Percentiles rank a stretch among this genome's conserved stretches.
Conservation (phyloP, 1,140 invertebrate species). For the Venturia canescens region DNA sequence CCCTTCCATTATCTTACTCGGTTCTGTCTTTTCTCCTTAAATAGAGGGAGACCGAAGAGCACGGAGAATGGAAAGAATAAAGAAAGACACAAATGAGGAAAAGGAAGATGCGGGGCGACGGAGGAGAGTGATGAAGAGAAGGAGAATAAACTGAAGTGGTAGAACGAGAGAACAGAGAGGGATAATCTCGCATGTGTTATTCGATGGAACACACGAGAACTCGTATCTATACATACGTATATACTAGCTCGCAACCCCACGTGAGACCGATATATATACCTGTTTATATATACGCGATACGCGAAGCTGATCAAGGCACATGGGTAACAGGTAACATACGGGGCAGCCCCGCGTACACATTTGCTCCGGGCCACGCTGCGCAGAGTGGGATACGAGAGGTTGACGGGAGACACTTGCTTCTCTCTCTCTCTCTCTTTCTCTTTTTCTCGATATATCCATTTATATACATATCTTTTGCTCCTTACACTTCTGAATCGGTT, state of each 20-base stretch:
- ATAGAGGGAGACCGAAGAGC: constrained; percentile 42
- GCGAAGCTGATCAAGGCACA: constrained; percentile 47
- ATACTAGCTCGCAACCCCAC: constrained; percentile 59
- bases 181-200: constrained; percentile 65
- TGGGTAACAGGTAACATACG: constrained; percentile 52
- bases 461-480: not conserved
- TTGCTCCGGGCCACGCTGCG: constrained; percentile 16
- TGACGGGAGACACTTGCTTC: constrained; percentile 54
- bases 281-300: constrained; percentile 39
- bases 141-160: constrained; percentile 51
- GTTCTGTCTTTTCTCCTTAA: not conserved
- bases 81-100: constrained; percentile 55
- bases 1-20: not conserved
- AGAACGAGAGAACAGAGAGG: constrained; percentile 53
- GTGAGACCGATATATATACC: constrained; percentile 40
- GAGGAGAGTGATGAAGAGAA: constrained; percentile 45
- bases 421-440: constrained; percentile 24
- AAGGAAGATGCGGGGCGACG: constrained; percentile 36
- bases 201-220: constrained; percentile 55
- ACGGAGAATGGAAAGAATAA: constrained; percentile 52
- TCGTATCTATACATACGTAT: constrained; percentile 62
- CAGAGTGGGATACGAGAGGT: constrained; percentile 33
- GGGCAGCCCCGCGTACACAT: constrained; percentile 50
- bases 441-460: not conserved
- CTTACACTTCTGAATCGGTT: constrained; percentile 28